A percentile compares a stretch with the other conserved stretches of the same genome.
phyloP scores from a whole-genome alignment of 2,888 invertebrate species.

The Andrena bucephala region DNA sequence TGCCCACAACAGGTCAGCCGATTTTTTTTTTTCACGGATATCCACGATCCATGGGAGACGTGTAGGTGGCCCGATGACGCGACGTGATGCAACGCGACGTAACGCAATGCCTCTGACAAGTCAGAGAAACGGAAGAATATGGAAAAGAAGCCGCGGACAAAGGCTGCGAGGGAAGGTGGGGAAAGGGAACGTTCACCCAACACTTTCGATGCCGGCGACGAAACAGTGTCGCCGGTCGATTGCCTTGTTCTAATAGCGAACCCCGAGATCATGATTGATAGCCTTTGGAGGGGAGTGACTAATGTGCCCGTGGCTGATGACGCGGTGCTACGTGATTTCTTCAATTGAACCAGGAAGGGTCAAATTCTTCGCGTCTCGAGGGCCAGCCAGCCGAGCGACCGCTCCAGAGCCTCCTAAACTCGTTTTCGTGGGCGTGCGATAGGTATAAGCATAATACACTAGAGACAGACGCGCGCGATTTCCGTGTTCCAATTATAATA shows the following conservation, averaged over 20 bases:
- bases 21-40: conserved; percentile 24
- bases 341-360: conserved; percentile 2
- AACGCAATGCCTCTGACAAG: conserved; percentile 33
- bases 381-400: no score
- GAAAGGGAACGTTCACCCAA: background rate
- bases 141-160: conserved; percentile 8
- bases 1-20: conserved; percentile 12
- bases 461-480: conserved; percentile 37
- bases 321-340: background rate
- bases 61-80: conserved; percentile 54
- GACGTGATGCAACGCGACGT: conserved; percentile 41
- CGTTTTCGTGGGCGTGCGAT: conserved; percentile 36
- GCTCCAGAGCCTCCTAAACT: background rate
- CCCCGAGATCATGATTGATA: no score
- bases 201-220: background rate
- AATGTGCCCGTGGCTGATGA: no score
- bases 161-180: background rate
- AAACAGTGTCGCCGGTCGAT: background rate
- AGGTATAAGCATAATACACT: conserved; percentile 1
- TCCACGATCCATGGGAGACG: conserved; percentile 2
- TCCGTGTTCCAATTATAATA: conserved; percentile 61
- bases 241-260: background rate
- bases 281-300: no score
- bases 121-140: background rate
- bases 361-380: no score